phyloP scores from a whole-genome alignment of 2,888 invertebrate species.

The Lycocerus yunnanus region DNA sequence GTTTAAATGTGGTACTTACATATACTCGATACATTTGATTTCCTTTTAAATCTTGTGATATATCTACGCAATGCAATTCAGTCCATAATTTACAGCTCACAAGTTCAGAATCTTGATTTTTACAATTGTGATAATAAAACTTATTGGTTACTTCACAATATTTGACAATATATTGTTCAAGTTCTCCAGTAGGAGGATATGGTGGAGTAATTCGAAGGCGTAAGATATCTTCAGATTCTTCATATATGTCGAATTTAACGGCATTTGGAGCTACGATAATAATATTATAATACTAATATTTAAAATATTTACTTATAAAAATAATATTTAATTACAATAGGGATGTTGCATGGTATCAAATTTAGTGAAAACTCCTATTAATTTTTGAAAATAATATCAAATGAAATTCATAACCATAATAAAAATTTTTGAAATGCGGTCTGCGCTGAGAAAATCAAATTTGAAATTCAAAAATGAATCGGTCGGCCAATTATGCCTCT shows the following conservation, averaged over 20 bases:
- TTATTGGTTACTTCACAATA: background rate
- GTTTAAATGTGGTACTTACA: background rate
- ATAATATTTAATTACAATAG: no score
- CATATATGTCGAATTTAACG: conserved; percentile 24
- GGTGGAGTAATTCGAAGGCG: conserved; percentile 41
- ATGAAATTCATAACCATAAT: no score
- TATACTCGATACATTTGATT: background rate
- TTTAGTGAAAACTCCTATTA: no score
- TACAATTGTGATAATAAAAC: no score
- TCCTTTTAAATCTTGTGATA: background rate
- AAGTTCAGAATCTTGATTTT: background rate
- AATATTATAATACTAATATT: background rate
- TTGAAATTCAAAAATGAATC: no score
- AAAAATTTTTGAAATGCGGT: no score
- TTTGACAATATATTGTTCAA: conserved; percentile 33
- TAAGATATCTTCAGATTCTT: conserved; percentile 33
- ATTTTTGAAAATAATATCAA: no score
- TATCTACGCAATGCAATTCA: conserved; percentile 3
- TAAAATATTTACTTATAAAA: no score
- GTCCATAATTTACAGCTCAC: conserved; percentile 12
- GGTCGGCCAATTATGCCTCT: no score
- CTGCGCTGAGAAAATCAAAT: no score
- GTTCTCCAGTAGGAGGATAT: conserved; percentile 42
- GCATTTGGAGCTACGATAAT: conserved; percentile 7
- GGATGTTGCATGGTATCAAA: no score